Evolutionary conservation across 2,797 vertebrate species (phyloP), one percentile per base, ranked within the genome.

Genomic region (Rhinichthys osculus): DNA sequence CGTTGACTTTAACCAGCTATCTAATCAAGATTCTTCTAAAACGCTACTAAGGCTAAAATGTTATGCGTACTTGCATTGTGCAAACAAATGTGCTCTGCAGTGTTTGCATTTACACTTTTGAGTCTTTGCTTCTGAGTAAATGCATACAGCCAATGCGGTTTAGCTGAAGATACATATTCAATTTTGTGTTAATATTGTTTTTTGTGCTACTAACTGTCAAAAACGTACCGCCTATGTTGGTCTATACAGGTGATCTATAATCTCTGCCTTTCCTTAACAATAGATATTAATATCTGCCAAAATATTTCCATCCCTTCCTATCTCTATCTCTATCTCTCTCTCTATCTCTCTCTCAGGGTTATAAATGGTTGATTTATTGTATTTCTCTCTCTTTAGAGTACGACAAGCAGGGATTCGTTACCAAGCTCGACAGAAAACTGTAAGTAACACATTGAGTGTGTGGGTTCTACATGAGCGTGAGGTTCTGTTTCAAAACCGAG

Each of bases 341-440:
- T 40, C 38, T 40, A 1, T 40, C 6, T 40, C 38, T 40, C 38
- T 40, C 7, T 40, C 35, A 66, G 35, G 59, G 11, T 50, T 52
- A n/a, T 74, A 71, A 50, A 54, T 16, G 82, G 78, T 50, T 87
- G 38, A 72, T 54, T 76, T 17, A 5, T 88, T 78, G 74, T 30
- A n/a, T 82, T 86, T 82, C 82, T 90, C 69, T 90, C 62, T 80
- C 72, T 90, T 83, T 94, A 98, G 97, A 96, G 89, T 98, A 96
- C 93, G 97, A 98, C 92, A 96, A 94, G 62, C 94, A 97, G 92
- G 97, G 97, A 86, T 98, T 98, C 92, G 95, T 97, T 59, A 91
- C 96, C 91, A 97, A 96, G 91, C 91, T 97, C 91, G 96, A 97
- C 87, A 94, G 94, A 52, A 96, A 93, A 92, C 90, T 97, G 97